Conservation (phyloP, 2,113 vertebrate species). For the Suncus etruscus region DNA sequence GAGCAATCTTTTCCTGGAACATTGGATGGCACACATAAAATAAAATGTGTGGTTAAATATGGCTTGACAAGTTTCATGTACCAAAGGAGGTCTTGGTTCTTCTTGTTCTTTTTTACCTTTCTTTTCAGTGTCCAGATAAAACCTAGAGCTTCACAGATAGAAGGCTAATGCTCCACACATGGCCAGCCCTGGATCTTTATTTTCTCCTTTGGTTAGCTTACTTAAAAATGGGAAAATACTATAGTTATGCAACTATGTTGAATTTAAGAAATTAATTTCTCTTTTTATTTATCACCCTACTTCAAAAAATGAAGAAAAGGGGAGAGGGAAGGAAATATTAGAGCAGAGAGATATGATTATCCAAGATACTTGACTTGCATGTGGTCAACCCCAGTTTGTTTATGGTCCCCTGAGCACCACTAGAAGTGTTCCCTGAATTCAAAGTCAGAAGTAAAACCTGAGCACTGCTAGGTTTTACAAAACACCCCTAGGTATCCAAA, state of each 20-base stretch:
- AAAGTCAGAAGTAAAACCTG: no score
- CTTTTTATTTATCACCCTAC: neutral
- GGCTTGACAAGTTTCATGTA: slow-evolving; percentile 3
- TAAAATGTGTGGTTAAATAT: slow-evolving; percentile 1
- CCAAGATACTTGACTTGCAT: no score
- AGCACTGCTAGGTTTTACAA: no score
- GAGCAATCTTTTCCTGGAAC: slow-evolving; percentile 6
- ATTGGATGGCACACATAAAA: slow-evolving; percentile 8
- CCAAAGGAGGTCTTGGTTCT: slow-evolving; percentile 4
- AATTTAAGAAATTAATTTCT: slow-evolving; percentile 51
- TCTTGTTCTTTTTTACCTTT: neutral
- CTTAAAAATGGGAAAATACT: neutral
- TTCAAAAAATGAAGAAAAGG: slow-evolving; percentile 55
- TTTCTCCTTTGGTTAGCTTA: slow-evolving; percentile 6
- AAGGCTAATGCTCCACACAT: no score
- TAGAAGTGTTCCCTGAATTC: no score
- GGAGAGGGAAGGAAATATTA: no score
- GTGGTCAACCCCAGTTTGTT: no score
- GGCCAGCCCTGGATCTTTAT: neutral
- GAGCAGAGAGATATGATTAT: no score
- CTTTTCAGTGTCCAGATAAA: no score
- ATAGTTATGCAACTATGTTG: neutral
- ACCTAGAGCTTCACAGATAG: no score
- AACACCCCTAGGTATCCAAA: no score
- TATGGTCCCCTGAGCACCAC: no score